Conservation (phyloP, 2,797 vertebrate species). For the Galago senegalensis region DNA sequence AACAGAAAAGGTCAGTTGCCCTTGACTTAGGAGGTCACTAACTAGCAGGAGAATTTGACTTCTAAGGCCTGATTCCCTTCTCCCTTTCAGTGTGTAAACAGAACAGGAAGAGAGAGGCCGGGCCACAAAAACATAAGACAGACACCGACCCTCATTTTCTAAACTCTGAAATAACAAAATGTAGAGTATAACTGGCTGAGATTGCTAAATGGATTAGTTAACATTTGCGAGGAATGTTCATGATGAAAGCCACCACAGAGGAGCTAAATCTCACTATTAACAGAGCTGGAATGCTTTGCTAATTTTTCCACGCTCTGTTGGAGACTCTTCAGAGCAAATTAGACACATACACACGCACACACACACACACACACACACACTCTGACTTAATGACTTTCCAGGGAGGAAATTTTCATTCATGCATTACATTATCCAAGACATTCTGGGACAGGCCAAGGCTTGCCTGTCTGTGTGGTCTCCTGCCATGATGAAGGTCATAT, state of each 20-base stretch:
- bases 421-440: constrained; percentile 19
- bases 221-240: constrained; percentile 11
- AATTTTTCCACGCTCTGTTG: constrained; percentile 11
- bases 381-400: background rate
- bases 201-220: constrained; percentile 27
- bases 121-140: background rate
- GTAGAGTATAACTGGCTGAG: background rate
- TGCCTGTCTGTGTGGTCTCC: background rate
- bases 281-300: background rate
- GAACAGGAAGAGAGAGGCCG: background rate
- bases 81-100: background rate
- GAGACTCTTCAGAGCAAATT: constrained; percentile 25
- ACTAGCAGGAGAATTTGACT: background rate
- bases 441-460: background rate
- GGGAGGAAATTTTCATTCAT: constrained; percentile 24
- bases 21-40: background rate
- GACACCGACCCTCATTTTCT: background rate
- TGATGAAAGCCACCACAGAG: background rate
- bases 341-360: background rate
- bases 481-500: background rate
- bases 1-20: background rate
- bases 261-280: constrained; percentile 18
- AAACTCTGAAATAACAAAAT: constrained; percentile 28
- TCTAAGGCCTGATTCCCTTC: background rate
- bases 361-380: background rate